Conservation (phyloP, 2,888 invertebrate species). For the Stenodera caucasica region DNA sequence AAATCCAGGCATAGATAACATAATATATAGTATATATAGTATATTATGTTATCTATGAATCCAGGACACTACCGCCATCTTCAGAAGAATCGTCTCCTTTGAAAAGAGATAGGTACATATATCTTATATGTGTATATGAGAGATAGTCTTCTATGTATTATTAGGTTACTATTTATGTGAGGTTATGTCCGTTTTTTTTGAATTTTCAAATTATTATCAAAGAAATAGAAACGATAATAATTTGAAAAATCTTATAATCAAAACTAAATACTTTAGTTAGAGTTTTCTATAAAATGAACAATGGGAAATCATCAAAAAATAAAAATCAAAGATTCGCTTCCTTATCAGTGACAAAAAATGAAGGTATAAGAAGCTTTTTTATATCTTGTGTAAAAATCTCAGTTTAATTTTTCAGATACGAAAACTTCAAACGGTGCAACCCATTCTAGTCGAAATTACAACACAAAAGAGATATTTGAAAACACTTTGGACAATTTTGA, state of each 20-base stretch:
- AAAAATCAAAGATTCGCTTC: not conserved
- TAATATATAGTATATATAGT: too few species aligned
- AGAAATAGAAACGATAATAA: not conserved
- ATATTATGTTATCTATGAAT: too few species aligned
- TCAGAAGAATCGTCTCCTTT: too few species aligned
- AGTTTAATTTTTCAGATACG: not conserved
- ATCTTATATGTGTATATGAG: too few species aligned
- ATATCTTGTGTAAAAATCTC: not conserved
- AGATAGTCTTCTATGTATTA: too few species aligned
- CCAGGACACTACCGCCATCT: too few species aligned
- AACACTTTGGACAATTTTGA: conserved; percentile 28
- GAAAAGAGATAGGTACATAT: too few species aligned
- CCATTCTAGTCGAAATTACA: not conserved
- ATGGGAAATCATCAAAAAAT: not conserved
- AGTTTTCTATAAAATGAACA: not conserved
- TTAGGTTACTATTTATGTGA: not conserved
- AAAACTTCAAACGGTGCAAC: not conserved
- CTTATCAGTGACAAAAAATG: not conserved
- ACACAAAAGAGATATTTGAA: conserved; percentile 15
- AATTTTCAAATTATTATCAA: not conserved
- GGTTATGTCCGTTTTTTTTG: not conserved
- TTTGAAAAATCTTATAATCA: not conserved
- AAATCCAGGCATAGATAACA: too few species aligned
- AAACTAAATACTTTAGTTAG: not conserved
- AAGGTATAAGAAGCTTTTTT: not conserved